Base-by-base conservation (phyloP, 2,888 invertebrate genomes). In the Lasioglossum villosulum region DNA sequence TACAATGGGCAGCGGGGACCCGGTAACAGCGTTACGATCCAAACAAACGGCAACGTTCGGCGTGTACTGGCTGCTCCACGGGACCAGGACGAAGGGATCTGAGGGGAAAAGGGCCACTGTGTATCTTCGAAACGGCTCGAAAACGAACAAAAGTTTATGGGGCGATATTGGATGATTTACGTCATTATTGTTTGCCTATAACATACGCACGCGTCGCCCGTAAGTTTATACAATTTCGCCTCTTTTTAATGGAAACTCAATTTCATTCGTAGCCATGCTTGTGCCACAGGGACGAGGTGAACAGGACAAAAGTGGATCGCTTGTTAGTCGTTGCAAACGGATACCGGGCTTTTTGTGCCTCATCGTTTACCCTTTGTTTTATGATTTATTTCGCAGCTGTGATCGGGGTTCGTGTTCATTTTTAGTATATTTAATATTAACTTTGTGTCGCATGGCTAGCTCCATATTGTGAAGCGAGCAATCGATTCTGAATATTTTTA, bases 1-100 rank as follows among this genome's bases (percentile, higher is more conserved):
- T 37, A 77, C 77, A 77, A 77, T 77, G 77, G 77, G 37, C 16
- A 39, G 63, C 63, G 30, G 63, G 70, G 39, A 37, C 70, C n/a
- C 37, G 70, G 70, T 70, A 75, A 73, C 75, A 76, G 42, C 63
- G 48, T 45, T 73, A 30, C 76, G 39, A 39, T 48, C 30, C 63
- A 14, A 56, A 74, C 73, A 34, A 73, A 73, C 73, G 34, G 34
- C 71, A 30, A 66, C 45, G 4, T 30, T 23, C 76, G 27, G 59
- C 37, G 75, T 59, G 27, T 75, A 59, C 59, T 14, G 59, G 30
- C 34, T n/a, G 42, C 37, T 75, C 23, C 52, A 19, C 27, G n/a
- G 37, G 42, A 63, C 39, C 19, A 19, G 39, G 42, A 63, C 68
- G 37, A 19, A 6, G 63, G 63, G 30, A 5, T 1, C 12, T 12